A percentile compares a stretch with the other conserved stretches of the same genome.
phyloP scores from a whole-genome alignment of 2,797 vertebrate genomes.

The Hylomyscus alleni region DNA sequence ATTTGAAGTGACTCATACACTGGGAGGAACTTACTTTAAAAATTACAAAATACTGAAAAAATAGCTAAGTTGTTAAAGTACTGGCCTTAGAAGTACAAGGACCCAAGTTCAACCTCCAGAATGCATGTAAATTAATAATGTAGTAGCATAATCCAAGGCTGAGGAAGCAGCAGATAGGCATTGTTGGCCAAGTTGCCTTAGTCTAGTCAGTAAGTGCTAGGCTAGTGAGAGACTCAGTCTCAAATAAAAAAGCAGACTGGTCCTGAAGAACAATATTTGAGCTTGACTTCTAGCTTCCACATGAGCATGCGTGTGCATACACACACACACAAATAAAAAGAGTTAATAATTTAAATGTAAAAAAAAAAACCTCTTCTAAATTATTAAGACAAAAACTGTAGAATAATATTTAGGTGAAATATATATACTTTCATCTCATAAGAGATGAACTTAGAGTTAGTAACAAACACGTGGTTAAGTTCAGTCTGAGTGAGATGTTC shows the following conservation, averaged over 20 bases:
- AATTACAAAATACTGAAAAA: neutral
- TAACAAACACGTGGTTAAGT: neutral
- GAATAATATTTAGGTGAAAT: neutral
- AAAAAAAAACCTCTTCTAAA: neutral
- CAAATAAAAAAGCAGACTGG: neutral
- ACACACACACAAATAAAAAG: neutral
- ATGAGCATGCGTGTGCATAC: fast-evolving
- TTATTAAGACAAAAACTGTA: neutral
- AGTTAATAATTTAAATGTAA: neutral
- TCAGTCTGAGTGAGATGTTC: neutral
- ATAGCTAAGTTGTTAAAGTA: neutral
- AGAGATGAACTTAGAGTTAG: neutral
- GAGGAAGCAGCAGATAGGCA: neutral
- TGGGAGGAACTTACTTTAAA: neutral
- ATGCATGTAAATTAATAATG: neutral
- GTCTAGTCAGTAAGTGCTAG: neutral
- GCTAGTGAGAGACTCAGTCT: neutral
- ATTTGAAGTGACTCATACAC: neutral
- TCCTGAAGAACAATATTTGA: neutral
- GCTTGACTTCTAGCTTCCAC: neutral
- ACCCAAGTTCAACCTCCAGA: neutral
- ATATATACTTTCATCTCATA: neutral
- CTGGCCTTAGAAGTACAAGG: neutral
- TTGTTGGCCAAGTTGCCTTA: no score
- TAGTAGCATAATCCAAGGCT: neutral